Evolutionary conservation across 2,888 invertebrate genomes (phyloP).

Genomic region (Bembecia ichneumoniformis): DNA sequence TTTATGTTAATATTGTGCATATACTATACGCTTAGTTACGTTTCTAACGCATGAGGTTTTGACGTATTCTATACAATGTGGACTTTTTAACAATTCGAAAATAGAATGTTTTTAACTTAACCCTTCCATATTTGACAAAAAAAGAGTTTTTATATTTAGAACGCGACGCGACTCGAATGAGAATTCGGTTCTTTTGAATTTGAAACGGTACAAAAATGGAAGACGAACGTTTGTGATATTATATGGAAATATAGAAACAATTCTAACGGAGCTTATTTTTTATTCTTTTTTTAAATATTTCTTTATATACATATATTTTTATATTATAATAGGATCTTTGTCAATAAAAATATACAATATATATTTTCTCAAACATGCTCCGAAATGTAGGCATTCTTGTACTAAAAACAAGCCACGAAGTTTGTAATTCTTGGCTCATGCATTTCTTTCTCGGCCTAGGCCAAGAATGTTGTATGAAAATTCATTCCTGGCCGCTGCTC

Average conservation of each 20-base stretch:
- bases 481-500: no score
- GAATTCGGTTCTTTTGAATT: constrained; percentile 65
- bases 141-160: constrained; percentile 67
- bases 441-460: no score
- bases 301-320: background rate
- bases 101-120: constrained; percentile 72
- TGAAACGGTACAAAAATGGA: constrained; percentile 57
- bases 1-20: constrained; percentile 17
- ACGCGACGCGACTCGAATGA: constrained; percentile 59
- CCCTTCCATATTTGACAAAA: constrained; percentile 73
- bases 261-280: constrained; percentile 32
- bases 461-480: no score
- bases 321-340: background rate
- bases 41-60: constrained; percentile 54
- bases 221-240: constrained; percentile 32
- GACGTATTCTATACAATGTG: constrained; percentile 72
- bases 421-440: no score
- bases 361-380: no score
- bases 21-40: constrained; percentile 22
- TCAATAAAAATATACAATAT: no score
- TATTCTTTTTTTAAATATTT: constrained; percentile 1
- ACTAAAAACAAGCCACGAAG: no score
- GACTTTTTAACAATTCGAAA: constrained; percentile 71
- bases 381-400: no score
- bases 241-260: constrained; percentile 44